Evolutionary conservation across 1,140 invertebrate species (phyloP), one percentile per base, ranked within the genome.

Genomic region (Drosophila teissieri): DNA sequence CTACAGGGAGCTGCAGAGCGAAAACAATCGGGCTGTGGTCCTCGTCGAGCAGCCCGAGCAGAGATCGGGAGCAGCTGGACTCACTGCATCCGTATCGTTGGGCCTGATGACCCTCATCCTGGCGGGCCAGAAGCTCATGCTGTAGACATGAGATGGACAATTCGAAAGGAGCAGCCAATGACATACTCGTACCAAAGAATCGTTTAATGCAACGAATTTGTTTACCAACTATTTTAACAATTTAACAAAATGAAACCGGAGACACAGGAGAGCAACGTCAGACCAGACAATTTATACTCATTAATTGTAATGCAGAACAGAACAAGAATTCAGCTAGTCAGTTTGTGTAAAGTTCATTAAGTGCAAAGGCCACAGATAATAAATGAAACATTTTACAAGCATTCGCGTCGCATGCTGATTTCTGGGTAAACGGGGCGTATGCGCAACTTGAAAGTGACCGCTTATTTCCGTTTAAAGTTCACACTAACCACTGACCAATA

Each of bases 1-100:
- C 36, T 94, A 86, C 74, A 81, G 93, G 22, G 85, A 88, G 46
- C 42, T 93, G 17, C 93, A 94, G 68, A 68, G 72, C 17, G 69
- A 91, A 14, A 93, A 93, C 46, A 86, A 90, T 60, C 85, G 91
- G 6, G 77, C 89, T 3, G 63, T 92, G 22, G 77, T 92, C 1
- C 24, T 91, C 4, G 91, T 92, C 8, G 22, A 69, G 24, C 56
- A 73, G 17, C 48, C 54, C 1, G 51, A 63, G 17, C 14, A 54
- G 0, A 40, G 53, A 14, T 52, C 72, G 6, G 51, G 44, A 10
- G 72, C 64, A 15, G 48, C 83, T 0, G 37, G 34, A 14, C 17
- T 64, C 17, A 39, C 61, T 0, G 62, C 61, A 7, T 56, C 48
- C 5, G 12, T 76, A 3, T 17, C 67, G 0, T 3, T 90, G 4